Base-by-base conservation (phyloP, 2,888 invertebrate species). In the Synanthedon tipuliformis region DNA sequence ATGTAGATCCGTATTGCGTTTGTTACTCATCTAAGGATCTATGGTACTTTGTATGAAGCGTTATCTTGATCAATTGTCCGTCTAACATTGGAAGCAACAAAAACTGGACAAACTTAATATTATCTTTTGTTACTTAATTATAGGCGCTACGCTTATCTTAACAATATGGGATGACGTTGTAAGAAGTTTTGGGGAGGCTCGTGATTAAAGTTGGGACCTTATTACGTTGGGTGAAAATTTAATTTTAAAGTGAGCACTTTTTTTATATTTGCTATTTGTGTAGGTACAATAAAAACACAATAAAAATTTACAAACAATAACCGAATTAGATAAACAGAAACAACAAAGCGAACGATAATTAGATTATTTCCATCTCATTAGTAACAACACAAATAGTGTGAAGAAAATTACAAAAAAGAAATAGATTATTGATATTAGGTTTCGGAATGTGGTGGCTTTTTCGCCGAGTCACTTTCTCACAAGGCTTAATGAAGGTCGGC, bases 401-500 rank as follows among this genome's bases (percentile, higher is more conserved):
- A 34, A 34, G 27, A 34, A 34, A 34, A 34, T 34, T 8, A 27
- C 7, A 27, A 34, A 8, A 34, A 34, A 34, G 3, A 34, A 34
- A 34, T 10, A 34, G 34, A 8, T 34, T 34, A 34, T 45, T 45
- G 45, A 45, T 11, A 12, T 45, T 45, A 45, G 10, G 13, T 45
- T 49, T 54, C 50, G 50, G 53, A 48, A 53, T 51, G 52, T 50
- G 51, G 58, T 60, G 55, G 58, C 41, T 57, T 34, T 63, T 69
- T 66, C 61, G 57, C 71, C 75, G 71, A 77, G 75, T 77, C 76
- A 78, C 63, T 73, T 74, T 76, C 76, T 69, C 76, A 76, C 76
- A 69, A 66, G 61, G 64, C 63, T 62, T 59, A 50, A 50, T 48
- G 58, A 60, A 59, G 59, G 59, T 55, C 60, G 64, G 23, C 18